These are phyloP conservation scores for Octopus bimaculoides DNA, from an alignment of 1,140 invertebrate species.

Conservation along the genomic window DNA sequence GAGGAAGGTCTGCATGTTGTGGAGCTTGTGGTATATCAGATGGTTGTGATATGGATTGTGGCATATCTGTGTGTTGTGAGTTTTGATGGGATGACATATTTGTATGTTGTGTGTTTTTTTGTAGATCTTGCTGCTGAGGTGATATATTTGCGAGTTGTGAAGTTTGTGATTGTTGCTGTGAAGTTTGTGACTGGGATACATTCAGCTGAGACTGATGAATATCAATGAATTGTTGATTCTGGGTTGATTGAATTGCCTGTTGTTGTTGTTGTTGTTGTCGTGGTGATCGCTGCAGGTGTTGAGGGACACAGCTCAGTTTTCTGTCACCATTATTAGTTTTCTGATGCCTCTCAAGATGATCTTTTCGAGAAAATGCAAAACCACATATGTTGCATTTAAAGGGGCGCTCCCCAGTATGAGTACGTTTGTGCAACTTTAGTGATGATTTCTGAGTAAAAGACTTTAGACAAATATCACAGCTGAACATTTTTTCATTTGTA, in stretches of 20 bases:
- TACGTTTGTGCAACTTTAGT: constrained; percentile 35
- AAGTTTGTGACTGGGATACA: background rate
- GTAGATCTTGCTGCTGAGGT: no score
- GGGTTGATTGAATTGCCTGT: background rate
- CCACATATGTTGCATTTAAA: constrained; percentile 85
- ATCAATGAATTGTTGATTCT: background rate
- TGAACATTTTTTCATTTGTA: constrained; percentile 21
- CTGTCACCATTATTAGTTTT: constrained; percentile 65
- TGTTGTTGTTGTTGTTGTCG: background rate
- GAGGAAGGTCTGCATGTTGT: no score
- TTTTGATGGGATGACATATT: no score
- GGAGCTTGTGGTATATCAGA: no score
- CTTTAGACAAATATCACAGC: constrained; percentile 30
- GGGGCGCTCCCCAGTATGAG: constrained; percentile 82
- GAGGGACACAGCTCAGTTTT: background rate
- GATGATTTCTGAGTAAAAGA: constrained; percentile 26
- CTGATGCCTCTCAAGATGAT: constrained; percentile 16
- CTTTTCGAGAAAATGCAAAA: constrained; percentile 17
- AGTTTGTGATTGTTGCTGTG: background rate
- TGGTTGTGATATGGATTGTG: no score
- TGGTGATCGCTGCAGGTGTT: background rate
- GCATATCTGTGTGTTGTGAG: no score
- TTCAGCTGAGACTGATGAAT: background rate
- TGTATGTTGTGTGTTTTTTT: no score
- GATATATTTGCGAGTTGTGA: no score